Conservation (phyloP, 1,140 invertebrate genomes). For the Centruroides vittatus region DNA sequence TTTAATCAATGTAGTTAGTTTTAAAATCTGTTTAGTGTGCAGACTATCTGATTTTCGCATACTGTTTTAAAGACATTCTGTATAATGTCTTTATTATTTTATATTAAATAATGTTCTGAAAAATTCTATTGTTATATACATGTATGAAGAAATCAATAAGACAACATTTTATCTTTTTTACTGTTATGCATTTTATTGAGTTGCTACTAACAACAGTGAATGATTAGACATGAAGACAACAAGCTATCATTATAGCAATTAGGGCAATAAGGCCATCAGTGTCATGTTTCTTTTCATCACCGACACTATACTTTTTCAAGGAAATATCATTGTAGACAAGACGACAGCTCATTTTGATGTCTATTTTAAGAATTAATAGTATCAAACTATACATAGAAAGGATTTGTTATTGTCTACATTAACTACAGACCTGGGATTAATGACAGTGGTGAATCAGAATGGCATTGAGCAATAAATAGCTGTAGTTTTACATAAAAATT, state of each 20-base stretch:
- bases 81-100: too few relatives aligned
- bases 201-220: conserved; percentile 16
- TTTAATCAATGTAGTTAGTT: too few relatives aligned
- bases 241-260: conserved; percentile 18
- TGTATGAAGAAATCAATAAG: too few relatives aligned
- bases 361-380: conserved; percentile 5
- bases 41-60: too few relatives aligned
- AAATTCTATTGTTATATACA: too few relatives aligned
- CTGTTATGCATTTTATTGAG: conserved; percentile 3
- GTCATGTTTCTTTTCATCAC: conserved; percentile 12
- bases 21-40: too few relatives aligned
- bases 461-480: too few relatives aligned
- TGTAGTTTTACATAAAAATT: too few relatives aligned
- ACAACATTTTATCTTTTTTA: too few relatives aligned
- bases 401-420: neutral
- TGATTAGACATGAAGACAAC: conserved; percentile 26
- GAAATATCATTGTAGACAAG: neutral
- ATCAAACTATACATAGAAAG: neutral
- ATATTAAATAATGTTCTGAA: too few relatives aligned
- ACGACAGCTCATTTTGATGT: conserved; percentile 5
- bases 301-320: conserved; percentile 6
- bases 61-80: too few relatives aligned
- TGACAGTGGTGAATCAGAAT: too few relatives aligned
- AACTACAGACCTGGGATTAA: neutral
- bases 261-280: conserved; percentile 16